Percentiles rank a stretch among this genome's conserved stretches.
phyloP scores from a whole-genome alignment of 1,140 invertebrate species.

The Aleiodes sp. region DNA sequence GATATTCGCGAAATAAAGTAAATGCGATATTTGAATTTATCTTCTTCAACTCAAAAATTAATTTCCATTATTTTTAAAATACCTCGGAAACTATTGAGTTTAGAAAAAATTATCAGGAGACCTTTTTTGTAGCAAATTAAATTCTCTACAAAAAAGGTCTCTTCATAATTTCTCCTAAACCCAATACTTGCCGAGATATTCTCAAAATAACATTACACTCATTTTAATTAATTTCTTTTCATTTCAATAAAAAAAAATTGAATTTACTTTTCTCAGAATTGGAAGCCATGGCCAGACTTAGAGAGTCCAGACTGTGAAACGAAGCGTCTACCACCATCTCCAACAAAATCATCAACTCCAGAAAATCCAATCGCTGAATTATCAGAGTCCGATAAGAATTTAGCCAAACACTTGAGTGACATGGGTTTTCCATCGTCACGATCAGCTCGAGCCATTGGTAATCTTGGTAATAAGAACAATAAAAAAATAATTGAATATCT shows the following conservation, averaged over 20 bases:
- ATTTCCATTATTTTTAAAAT: no score
- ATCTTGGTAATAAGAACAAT: constrained; percentile 78
- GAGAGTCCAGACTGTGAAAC: constrained; percentile 46
- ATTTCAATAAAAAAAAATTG: no score
- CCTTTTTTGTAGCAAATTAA: no score
- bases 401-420: constrained; percentile 76
- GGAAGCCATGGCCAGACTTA: constrained; percentile 59
- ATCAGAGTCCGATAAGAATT: constrained; percentile 68
- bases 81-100: no score
- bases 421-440: constrained; percentile 88
- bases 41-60: neutral
- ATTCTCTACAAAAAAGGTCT: no score
- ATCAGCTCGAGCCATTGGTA: constrained; percentile 77
- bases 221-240: no score
- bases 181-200: no score
- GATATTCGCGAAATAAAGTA: no score
- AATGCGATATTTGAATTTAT: no score
- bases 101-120: no score
- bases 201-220: no score
- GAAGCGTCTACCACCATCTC: constrained; percentile 33
- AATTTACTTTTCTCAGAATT: constrained; percentile 49
- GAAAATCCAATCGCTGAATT: constrained; percentile 49
- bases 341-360: constrained; percentile 38
- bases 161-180: no score
- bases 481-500: constrained; percentile 77